A percentile compares a stretch with the other conserved stretches of the same genome.
Conservation (phyloP, 2,797 vertebrate genomes). For the Cirrhinus mrigala region DNA sequence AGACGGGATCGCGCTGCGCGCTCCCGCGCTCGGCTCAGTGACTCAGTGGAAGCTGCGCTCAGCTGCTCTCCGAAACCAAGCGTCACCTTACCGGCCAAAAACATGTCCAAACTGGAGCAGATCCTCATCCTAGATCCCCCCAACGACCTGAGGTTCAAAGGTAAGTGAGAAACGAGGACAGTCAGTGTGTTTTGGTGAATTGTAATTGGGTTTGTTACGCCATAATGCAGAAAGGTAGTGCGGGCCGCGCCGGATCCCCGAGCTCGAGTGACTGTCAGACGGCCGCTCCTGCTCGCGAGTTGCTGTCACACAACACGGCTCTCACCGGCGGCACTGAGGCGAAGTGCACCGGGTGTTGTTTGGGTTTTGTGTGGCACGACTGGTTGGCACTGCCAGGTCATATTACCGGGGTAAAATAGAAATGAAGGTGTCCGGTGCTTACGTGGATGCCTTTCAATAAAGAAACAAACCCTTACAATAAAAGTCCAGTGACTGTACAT, state of each 20-base stretch:
- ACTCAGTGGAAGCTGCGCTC: constrained; percentile 68
- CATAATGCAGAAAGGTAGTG: constrained; percentile 64
- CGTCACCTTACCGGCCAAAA: constrained; percentile 68
- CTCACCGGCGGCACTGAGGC: background rate
- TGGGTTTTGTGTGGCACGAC: too few species aligned
- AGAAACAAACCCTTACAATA: background rate
- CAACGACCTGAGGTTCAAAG: constrained; percentile 95
- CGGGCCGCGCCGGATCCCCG: constrained; percentile 71
- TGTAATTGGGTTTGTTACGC: constrained; percentile 49
- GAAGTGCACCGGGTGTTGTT: background rate
- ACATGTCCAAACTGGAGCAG: constrained; percentile 92
- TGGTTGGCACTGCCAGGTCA: background rate
- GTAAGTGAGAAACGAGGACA: constrained; percentile 72
- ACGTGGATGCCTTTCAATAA: constrained; percentile 7
- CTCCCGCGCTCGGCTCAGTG: constrained; percentile 58
- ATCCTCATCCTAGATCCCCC: constrained; percentile 90
- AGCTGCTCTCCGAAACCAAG: constrained; percentile 67
- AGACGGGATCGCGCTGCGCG: background rate
- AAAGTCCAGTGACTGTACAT: background rate
- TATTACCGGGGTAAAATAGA: fast-evolving
- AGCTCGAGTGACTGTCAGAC: constrained; percentile 64
- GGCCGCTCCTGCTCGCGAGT: background rate
- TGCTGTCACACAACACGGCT: too few species aligned
- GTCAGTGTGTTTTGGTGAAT: background rate
- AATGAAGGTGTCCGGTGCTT: background rate